Evolutionary conservation across 2,797 vertebrate species (phyloP).

Genomic region (Pterois miles): DNA sequence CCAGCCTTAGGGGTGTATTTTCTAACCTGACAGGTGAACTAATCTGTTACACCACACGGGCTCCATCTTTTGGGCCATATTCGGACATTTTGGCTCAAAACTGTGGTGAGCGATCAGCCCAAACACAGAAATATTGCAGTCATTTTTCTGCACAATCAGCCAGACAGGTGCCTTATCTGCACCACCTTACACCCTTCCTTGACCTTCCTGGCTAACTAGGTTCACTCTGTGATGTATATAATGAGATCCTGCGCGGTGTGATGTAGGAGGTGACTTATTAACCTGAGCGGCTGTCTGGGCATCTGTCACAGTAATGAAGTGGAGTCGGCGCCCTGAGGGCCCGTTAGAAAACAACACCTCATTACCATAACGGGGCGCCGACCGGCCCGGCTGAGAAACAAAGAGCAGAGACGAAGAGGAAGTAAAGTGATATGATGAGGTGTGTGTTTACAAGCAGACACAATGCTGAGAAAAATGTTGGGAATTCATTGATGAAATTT

Average conservation of each 20-base stretch:
- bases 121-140: accelerated
- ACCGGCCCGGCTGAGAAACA: background rate
- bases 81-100: background rate
- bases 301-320: conserved; percentile 61
- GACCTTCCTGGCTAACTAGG: background rate
- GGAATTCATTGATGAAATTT: background rate
- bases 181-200: background rate
- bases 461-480: background rate
- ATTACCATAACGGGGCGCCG: conserved; percentile 45
- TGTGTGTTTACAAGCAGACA: conserved; percentile 17
- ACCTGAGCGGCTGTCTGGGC: conserved; percentile 32
- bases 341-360: conserved; percentile 34
- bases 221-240: conserved; percentile 11
- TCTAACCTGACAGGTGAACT: background rate
- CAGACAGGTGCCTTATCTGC: accelerated
- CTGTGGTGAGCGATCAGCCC: background rate
- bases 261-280: conserved; percentile 39
- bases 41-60: accelerated
- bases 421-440: conserved; percentile 19
- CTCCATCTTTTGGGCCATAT: background rate
- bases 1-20: background rate
- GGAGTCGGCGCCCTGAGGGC: conserved; percentile 16
- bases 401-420: conserved; percentile 32
- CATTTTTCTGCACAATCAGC: background rate
- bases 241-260: conserved; percentile 10